Evolutionary conservation across 2,888 invertebrate species (phyloP).

Genomic region (Atethmia centrago): DNA sequence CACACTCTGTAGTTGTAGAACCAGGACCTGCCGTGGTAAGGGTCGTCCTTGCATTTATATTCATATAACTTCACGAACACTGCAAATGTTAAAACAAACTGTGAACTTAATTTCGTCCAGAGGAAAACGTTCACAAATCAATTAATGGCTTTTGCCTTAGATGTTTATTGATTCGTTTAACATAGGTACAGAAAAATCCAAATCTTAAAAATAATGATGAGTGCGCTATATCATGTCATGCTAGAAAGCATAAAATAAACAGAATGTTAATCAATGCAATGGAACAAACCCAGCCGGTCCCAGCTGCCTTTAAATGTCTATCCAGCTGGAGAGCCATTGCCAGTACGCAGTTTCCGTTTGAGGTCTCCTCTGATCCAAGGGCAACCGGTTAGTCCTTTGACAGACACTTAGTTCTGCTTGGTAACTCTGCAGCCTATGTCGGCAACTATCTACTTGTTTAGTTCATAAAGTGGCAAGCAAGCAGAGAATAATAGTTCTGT

Average conservation of each 20-base stretch:
- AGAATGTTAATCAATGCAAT: background rate
- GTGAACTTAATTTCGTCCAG: background rate
- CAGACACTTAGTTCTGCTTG: background rate
- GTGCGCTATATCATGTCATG: background rate
- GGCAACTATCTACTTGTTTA: background rate
- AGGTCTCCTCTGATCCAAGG: background rate
- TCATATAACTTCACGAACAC: slow-evolving; percentile 83
- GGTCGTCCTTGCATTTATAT: slow-evolving; percentile 74
- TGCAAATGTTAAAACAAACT: slow-evolving; percentile 66
- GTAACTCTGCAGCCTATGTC: background rate
- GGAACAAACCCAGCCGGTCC: background rate
- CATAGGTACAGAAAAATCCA: too few species aligned
- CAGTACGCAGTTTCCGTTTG: background rate
- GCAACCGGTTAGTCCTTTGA: background rate
- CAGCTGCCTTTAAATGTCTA: background rate
- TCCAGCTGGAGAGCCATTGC: background rate
- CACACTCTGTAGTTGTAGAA: slow-evolving; percentile 80
- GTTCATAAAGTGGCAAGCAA: background rate
- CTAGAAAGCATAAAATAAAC: background rate
- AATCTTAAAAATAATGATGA: background rate
- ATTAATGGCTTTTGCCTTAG: background rate
- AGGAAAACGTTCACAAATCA: background rate
- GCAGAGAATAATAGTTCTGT: background rate
- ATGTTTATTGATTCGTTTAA: background rate
- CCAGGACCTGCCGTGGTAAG: slow-evolving; percentile 79